phyloP scores from a whole-genome alignment of 2,888 invertebrate species.

The Lithophane ornitopus region DNA sequence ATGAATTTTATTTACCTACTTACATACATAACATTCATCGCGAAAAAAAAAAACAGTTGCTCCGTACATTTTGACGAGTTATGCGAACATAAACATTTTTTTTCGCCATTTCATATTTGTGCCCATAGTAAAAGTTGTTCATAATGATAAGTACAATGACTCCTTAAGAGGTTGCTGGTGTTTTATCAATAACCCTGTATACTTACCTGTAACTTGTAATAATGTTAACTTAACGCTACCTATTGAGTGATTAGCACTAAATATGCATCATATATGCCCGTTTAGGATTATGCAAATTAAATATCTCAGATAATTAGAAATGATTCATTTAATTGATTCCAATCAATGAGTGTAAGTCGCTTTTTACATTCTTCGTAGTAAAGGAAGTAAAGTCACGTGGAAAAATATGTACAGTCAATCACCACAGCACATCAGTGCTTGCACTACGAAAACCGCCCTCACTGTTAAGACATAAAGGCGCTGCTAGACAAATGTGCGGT shows the following conservation, averaged over 20 bases:
- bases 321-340: conserved; percentile 44
- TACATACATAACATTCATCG: too few relatives aligned
- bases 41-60: too few relatives aligned
- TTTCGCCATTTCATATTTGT: too few relatives aligned
- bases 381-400: conserved; percentile 12
- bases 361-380: conserved; percentile 31
- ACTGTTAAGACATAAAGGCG: neutral
- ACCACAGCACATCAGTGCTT: neutral
- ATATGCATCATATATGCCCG: conserved; percentile 13
- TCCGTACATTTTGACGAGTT: too few relatives aligned
- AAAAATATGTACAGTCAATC: neutral
- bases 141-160: too few relatives aligned
- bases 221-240: conserved; percentile 12
- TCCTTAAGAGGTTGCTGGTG: too few relatives aligned
- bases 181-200: too few relatives aligned
- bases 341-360: conserved; percentile 1
- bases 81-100: too few relatives aligned
- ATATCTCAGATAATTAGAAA: conserved; percentile 16
- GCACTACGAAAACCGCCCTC: neutral
- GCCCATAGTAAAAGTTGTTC: too few relatives aligned
- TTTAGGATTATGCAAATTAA: conserved; percentile 28
- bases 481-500: too few relatives aligned
- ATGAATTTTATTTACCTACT: neutral
- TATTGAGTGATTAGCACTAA: conserved; percentile 26
- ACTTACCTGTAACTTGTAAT: neutral